Conservation (phyloP, 1,140 invertebrate genomes). For the Panagrolaimus sp. region DNA sequence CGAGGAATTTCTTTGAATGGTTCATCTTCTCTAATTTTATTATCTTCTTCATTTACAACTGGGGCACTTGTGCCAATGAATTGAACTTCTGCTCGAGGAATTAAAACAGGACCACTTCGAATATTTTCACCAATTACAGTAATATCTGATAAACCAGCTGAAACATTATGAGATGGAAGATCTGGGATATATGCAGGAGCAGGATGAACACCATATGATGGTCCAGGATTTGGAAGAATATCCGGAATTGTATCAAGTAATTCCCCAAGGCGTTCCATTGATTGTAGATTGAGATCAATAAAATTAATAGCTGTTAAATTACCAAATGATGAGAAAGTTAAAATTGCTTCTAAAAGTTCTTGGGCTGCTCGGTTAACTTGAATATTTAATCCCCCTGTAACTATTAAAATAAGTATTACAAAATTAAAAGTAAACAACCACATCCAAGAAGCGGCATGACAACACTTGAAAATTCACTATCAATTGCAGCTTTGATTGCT, state of each 20-base stretch:
- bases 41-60: no score
- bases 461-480: neutral
- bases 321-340: neutral
- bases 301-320: neutral
- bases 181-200: no score
- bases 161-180: no score
- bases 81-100: no score
- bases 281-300: neutral
- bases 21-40: no score
- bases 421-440: neutral
- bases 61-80: no score
- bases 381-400: slow-evolving; percentile 5
- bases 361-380: neutral
- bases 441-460: slow-evolving; percentile 13
- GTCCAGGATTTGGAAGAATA: neutral
- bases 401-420: neutral
- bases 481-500: neutral
- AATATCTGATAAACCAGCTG: no score
- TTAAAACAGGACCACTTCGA: no score
- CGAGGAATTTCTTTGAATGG: no score
- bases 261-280: neutral
- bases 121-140: no score
- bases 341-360: neutral
- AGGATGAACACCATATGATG: no score
- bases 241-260: neutral